Conservation (phyloP, 2,797 vertebrate genomes). For the Threskiornis aethiopicus region DNA sequence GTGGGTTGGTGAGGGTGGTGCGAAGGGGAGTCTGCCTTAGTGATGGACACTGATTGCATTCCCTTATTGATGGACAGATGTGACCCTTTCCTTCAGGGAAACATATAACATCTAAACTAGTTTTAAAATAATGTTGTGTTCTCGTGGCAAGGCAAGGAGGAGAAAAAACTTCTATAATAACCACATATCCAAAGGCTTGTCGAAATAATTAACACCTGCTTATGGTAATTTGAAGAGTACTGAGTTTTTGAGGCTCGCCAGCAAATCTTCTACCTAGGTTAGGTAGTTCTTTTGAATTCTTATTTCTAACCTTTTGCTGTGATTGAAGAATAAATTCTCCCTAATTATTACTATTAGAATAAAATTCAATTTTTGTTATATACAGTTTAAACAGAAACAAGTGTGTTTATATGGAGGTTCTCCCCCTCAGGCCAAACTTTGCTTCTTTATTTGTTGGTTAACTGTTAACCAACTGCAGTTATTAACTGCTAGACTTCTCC, state of each 20-base stretch:
- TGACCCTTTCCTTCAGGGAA: not conserved
- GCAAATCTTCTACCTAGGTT: not conserved
- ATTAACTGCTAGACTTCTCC: not conserved
- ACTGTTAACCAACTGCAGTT: not conserved
- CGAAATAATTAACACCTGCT: not conserved
- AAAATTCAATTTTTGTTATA: not conserved
- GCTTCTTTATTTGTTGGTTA: not conserved
- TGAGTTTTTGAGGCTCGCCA: not conserved
- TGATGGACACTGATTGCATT: not conserved
- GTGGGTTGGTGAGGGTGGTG: not conserved
- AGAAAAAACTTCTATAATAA: not conserved
- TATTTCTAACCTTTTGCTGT: not conserved
- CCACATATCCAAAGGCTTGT: not conserved
- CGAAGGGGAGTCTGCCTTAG: not conserved
- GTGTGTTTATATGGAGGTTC: not conserved
- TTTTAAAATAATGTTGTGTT: not conserved
- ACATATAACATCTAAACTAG: not conserved
- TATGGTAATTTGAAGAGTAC: not conserved
- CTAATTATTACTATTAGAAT: not conserved
- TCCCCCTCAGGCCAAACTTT: not conserved
- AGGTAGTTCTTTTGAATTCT: not conserved
- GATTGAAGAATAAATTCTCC: not conserved
- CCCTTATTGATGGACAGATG: not conserved
- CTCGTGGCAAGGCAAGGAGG: not conserved
- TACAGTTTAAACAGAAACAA: not conserved